Percentiles rank a stretch among this genome's conserved stretches.
Evolutionary conservation across 2,113 vertebrate species (phyloP).

Genomic region (Catharus bicknelli): DNA sequence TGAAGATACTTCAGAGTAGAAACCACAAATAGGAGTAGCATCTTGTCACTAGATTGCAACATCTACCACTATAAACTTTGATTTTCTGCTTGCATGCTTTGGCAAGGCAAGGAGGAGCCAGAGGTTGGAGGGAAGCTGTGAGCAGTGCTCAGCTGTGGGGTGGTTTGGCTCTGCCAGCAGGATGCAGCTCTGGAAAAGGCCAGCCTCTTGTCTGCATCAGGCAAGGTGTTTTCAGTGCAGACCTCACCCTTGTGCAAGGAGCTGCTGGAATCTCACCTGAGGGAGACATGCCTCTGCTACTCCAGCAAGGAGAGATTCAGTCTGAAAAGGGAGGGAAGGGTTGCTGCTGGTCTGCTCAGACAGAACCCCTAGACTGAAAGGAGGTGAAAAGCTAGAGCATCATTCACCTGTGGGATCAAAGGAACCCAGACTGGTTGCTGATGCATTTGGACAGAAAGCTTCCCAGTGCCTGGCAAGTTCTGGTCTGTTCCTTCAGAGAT

Average conservation of each 20-base stretch:
- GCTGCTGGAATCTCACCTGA: neutral
- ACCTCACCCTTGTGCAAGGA: neutral
- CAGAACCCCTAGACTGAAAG: neutral
- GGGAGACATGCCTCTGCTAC: neutral
- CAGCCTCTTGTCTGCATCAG: neutral
- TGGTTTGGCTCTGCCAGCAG: neutral
- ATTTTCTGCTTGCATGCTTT: neutral
- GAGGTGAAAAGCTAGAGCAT: neutral
- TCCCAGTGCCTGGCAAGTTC: neutral
- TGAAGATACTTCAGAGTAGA: neutral
- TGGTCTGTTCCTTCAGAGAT: neutral
- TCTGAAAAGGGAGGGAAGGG: neutral
- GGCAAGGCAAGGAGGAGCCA: rapidly evolving
- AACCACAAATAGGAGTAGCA: rapidly evolving
- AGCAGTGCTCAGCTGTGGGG: neutral
- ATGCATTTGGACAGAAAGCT: neutral
- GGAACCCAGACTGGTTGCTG: neutral
- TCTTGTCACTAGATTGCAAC: neutral
- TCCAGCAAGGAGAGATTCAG: neutral
- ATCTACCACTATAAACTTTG: neutral
- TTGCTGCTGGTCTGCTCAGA: neutral
- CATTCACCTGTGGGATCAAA: neutral
- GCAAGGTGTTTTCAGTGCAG: neutral
- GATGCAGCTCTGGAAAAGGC: neutral
- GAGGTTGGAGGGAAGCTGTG: neutral